phyloP scores from a whole-genome alignment of 2,113 vertebrate species.

The Ancistrus triradiatus region DNA sequence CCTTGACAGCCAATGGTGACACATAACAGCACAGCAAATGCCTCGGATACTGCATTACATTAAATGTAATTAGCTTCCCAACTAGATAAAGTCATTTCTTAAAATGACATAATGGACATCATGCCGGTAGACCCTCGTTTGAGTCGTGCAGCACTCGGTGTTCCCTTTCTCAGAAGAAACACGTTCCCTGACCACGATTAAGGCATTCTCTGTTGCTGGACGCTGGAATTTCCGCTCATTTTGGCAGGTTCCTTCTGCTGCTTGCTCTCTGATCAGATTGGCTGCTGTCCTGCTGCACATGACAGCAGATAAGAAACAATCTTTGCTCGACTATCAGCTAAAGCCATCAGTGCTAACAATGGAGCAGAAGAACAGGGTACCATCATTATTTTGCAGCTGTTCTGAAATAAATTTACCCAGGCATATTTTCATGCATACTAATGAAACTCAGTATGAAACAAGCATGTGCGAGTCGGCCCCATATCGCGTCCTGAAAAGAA shows the following conservation, averaged over 20 bases:
- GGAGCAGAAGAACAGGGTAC: constrained; percentile 10
- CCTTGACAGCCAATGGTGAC: too few relatives aligned
- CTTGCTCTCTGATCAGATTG: constrained; percentile 35
- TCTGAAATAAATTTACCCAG: not conserved
- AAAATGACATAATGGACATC: too few relatives aligned
- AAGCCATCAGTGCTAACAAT: constrained; percentile 26
- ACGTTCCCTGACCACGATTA: constrained; percentile 1
- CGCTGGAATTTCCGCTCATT: constrained; percentile 43
- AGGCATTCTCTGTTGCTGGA: constrained; percentile 25
- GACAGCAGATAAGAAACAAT: constrained; percentile 24
- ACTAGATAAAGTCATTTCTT: too few relatives aligned
- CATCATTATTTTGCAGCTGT: constrained; percentile 12
- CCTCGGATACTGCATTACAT: too few relatives aligned
- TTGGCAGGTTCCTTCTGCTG: constrained; percentile 26
- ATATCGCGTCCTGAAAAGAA: too few relatives aligned
- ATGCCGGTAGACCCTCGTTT: too few relatives aligned
- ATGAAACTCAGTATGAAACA: too few relatives aligned
- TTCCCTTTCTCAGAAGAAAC: constrained; percentile 1
- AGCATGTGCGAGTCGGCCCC: too few relatives aligned
- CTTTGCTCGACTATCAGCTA: constrained; percentile 17
- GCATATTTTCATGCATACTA: not conserved
- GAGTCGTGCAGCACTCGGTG: too few relatives aligned
- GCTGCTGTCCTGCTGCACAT: constrained; percentile 19
- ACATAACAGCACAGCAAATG: too few relatives aligned
- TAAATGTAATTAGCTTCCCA: too few relatives aligned